Evolutionary conservation across 2,797 vertebrate genomes (phyloP).

Genomic region (Triplophysa yarkandensis): DNA sequence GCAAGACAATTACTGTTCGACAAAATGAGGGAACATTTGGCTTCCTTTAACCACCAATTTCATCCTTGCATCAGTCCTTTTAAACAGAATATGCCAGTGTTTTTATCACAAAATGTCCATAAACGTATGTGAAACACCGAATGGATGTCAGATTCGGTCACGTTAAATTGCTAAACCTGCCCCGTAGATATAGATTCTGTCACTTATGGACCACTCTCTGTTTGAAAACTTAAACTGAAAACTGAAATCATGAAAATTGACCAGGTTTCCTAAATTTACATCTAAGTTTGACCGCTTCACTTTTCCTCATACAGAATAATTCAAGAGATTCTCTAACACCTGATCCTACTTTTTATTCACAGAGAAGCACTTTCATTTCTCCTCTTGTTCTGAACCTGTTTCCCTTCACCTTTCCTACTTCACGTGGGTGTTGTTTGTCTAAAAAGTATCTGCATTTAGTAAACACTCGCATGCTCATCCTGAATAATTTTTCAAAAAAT

Average conservation of each 20-base stretch:
- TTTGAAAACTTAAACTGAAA: background rate
- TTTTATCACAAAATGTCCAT: background rate
- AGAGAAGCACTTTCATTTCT: background rate
- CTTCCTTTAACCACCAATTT: conserved; percentile 1
- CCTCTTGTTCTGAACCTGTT: background rate
- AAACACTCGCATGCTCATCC: background rate
- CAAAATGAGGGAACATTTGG: background rate
- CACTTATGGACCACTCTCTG: background rate
- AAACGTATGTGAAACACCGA: background rate
- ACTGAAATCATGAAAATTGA: background rate
- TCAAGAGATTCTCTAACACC: background rate
- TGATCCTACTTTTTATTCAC: background rate
- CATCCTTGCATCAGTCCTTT: background rate
- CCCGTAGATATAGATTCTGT: background rate
- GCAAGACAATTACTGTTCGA: background rate
- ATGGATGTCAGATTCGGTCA: background rate
- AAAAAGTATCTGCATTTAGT: background rate
- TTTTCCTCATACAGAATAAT: background rate
- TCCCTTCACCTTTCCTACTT: background rate
- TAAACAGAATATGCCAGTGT: background rate
- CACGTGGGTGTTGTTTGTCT: background rate
- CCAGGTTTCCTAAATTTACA: background rate
- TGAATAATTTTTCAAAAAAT: conserved; percentile 16
- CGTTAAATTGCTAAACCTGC: background rate
- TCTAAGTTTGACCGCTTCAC: background rate